Evolutionary conservation across 2,113 vertebrate species (phyloP).

Genomic region (Brienomyrus brachyistius): DNA sequence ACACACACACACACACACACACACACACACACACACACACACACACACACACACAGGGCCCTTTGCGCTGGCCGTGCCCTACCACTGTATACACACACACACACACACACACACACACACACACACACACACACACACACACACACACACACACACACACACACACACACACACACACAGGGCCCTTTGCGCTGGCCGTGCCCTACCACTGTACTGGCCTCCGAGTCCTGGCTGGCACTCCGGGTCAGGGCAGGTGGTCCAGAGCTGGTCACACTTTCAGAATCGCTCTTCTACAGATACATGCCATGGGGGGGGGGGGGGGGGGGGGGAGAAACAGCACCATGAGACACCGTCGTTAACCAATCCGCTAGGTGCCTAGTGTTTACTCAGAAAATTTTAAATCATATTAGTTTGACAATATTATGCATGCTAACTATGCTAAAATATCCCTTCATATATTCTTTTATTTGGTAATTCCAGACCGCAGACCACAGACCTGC

Average conservation of each 20-base stretch:
- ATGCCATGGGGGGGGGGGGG: neutral
- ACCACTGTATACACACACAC: too few species aligned
- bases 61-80: too few species aligned
- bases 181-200: slow-evolving; percentile 38
- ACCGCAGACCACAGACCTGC: slow-evolving; percentile 67
- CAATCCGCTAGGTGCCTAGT: neutral
- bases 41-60: too few species aligned
- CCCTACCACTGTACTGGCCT: slow-evolving; percentile 99
- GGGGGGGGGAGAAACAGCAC: neutral
- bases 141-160: neutral
- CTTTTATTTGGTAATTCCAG: neutral
- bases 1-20: too few species aligned
- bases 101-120: too few species aligned
- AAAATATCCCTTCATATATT: neutral
- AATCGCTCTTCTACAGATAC: slow-evolving; percentile 75
- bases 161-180: neutral
- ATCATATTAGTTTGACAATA: neutral
- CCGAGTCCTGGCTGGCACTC: slow-evolving; percentile 95
- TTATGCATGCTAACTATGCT: neutral
- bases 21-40: too few species aligned
- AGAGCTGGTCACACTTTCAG: slow-evolving; percentile 66
- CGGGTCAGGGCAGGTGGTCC: slow-evolving; percentile 78
- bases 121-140: too few species aligned
- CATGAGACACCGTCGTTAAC: neutral
- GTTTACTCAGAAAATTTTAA: neutral